Conservation (phyloP, 2,113 vertebrate species). For the Syngnathus scovelli region DNA sequence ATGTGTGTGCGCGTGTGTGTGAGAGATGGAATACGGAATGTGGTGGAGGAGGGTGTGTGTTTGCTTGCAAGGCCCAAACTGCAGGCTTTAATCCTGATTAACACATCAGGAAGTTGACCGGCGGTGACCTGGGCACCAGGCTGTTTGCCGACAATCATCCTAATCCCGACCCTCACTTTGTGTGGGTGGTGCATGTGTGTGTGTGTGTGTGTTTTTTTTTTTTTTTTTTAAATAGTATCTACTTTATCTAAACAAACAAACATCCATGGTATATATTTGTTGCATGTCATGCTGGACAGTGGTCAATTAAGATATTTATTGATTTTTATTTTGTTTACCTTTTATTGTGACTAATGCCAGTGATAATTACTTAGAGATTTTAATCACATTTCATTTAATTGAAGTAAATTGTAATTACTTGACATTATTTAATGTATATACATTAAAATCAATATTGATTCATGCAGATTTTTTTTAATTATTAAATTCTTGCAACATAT, state of each 20-base stretch:
- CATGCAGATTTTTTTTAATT: not conserved
- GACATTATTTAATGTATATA: not conserved
- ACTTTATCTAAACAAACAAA: not conserved
- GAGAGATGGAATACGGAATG: not conserved
- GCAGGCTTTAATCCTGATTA: conserved; percentile 69
- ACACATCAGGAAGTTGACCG: conserved; percentile 75
- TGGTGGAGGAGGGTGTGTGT: conserved; percentile 36
- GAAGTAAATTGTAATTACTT: not conserved
- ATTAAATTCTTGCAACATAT: not conserved
- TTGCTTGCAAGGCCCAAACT: conserved; percentile 59
- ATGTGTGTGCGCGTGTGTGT: conserved; percentile 23
- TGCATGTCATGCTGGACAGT: not conserved
- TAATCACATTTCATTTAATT: not conserved
- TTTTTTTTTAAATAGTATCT: too few relatives aligned
- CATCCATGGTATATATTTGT: not conserved
- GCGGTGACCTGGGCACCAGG: conserved; percentile 69
- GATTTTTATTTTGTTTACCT: not conserved
- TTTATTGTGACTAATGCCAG: not conserved
- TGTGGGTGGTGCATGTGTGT: too few relatives aligned
- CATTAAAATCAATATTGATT: not conserved
- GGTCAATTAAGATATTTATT: not conserved
- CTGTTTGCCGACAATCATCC: conserved; percentile 71
- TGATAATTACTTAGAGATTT: not conserved
- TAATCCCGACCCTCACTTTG: conserved; percentile 52
- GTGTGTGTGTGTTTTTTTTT: too few relatives aligned